Conservation (phyloP, 1,140 invertebrate species). For the Pinna nobilis region DNA sequence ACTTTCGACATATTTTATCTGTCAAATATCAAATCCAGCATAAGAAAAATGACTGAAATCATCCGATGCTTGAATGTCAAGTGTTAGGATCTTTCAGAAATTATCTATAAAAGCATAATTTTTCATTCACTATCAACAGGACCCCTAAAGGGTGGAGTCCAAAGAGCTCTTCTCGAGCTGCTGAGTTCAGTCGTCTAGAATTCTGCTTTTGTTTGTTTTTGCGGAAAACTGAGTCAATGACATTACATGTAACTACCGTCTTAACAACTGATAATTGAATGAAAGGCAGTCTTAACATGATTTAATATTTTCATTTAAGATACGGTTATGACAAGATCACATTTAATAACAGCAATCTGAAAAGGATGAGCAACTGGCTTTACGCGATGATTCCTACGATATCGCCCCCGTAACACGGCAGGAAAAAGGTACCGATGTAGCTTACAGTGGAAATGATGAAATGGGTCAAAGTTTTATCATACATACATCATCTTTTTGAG, state of each 20-base stretch:
- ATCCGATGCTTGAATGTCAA: slow-evolving; percentile 26
- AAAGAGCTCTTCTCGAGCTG: not conserved
- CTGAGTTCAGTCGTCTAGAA: not conserved
- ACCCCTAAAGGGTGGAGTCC: slow-evolving; percentile 21
- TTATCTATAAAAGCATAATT: slow-evolving; percentile 44
- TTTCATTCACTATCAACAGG: slow-evolving; percentile 42
- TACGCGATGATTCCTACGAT: slow-evolving; percentile 1
- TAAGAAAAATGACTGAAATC: slow-evolving; percentile 30
- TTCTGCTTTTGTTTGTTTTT: not conserved
- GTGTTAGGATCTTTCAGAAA: slow-evolving; percentile 33
- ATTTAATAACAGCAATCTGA: slow-evolving; percentile 23
- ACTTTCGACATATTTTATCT: slow-evolving; percentile 20
- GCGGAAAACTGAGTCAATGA: not conserved
- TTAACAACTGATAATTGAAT: slow-evolving; percentile 13
- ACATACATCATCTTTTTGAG: slow-evolving; percentile 12
- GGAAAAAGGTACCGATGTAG: not conserved
- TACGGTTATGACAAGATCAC: slow-evolving; percentile 17
- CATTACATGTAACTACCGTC: not conserved
- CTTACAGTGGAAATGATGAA: slow-evolving; percentile 14
- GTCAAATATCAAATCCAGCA: slow-evolving; percentile 18
- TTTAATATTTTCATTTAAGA: slow-evolving; percentile 4
- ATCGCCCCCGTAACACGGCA: not conserved
- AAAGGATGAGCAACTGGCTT: slow-evolving; percentile 25
- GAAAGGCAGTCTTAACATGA: slow-evolving; percentile 1
- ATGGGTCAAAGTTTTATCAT: slow-evolving; percentile 15